Conservation (phyloP, 1,140 invertebrate species). For the Drosophila melanogaster region DNA sequence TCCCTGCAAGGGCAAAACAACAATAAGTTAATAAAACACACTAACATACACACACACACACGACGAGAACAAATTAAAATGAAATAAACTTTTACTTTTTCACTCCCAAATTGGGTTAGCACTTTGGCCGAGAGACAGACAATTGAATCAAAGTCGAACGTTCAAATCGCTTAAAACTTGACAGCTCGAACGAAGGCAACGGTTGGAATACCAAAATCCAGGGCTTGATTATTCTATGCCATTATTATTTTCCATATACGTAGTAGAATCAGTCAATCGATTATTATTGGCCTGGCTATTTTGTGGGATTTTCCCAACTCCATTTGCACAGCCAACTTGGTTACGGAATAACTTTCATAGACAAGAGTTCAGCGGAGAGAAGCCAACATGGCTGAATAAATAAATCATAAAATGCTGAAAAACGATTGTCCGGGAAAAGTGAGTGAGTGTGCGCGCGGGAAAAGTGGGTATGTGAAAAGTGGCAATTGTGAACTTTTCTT, state of each 20-base stretch:
- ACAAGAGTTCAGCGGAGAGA: constrained; percentile 43
- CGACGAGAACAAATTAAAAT: constrained; percentile 25
- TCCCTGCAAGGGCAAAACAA: constrained; percentile 24
- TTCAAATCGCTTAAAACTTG: constrained; percentile 51
- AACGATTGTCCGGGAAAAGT: constrained; percentile 42
- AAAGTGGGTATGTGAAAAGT: constrained; percentile 24
- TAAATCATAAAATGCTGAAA: constrained; percentile 74
- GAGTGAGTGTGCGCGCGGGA: constrained; percentile 9
- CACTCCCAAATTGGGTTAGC: constrained; percentile 66
- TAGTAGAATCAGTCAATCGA: constrained; percentile 6
- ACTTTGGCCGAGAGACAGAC: constrained; percentile 63
- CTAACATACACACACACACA: background rate
- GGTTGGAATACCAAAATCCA: constrained; percentile 14
- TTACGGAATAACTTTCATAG: constrained; percentile 28
- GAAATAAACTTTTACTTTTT: constrained; percentile 60
- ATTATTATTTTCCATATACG: constrained; percentile 27
- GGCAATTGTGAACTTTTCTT: constrained; percentile 45
- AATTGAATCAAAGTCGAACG: constrained; percentile 71
- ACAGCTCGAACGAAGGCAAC: constrained; percentile 65
- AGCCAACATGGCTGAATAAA: constrained; percentile 62
- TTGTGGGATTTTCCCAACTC: constrained; percentile 32
- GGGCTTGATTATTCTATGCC: constrained; percentile 11
- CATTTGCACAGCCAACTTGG: constrained; percentile 29
- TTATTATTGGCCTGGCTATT: constrained; percentile 22
- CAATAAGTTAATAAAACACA: constrained; percentile 31